Percentiles rank a stretch among this genome's conserved stretches.
Conservation (phyloP, 2,888 invertebrate genomes). For the Pseudococcus viburni region DNA sequence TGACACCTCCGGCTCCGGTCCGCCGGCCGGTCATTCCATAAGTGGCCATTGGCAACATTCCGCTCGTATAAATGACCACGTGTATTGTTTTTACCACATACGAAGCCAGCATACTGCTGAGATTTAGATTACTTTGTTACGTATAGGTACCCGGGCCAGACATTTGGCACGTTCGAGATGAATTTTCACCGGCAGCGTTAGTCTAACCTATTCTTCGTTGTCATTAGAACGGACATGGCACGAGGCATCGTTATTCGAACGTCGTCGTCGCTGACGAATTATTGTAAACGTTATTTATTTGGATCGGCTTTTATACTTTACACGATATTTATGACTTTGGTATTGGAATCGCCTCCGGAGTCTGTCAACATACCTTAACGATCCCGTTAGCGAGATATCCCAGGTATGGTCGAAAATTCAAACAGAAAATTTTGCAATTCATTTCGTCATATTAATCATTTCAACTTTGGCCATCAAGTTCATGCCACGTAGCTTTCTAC, state of each 20-base stretch:
- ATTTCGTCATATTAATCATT: conserved; percentile 34
- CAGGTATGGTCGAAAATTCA: neutral
- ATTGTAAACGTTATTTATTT: conserved; percentile 35
- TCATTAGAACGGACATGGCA: conserved; percentile 47
- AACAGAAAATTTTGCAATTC: conserved; percentile 33
- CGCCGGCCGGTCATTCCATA: neutral
- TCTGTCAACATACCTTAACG: conserved; percentile 27
- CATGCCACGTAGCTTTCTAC: neutral
- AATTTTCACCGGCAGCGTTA: conserved; percentile 43
- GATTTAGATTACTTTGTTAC: neutral
- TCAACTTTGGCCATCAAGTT: conserved; percentile 8
- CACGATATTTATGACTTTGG: neutral
- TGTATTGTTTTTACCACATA: conserved; percentile 38
- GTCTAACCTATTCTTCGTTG: conserved; percentile 52
- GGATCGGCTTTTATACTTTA: conserved; percentile 32
- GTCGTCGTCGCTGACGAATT: neutral
- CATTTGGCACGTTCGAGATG: conserved; percentile 51
- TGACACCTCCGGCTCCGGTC: neutral
- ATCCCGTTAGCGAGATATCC: neutral
- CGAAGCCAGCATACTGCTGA: conserved; percentile 8
- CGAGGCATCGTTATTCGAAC: neutral
- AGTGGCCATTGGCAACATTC: conserved; percentile 28
- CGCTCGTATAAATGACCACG: conserved; percentile 21
- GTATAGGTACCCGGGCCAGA: neutral
- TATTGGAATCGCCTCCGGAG: conserved; percentile 30